These are phyloP conservation scores for Micropoecilia bifurca DNA, from an alignment of 2,797 vertebrate species.

Conservation along the genomic window DNA sequence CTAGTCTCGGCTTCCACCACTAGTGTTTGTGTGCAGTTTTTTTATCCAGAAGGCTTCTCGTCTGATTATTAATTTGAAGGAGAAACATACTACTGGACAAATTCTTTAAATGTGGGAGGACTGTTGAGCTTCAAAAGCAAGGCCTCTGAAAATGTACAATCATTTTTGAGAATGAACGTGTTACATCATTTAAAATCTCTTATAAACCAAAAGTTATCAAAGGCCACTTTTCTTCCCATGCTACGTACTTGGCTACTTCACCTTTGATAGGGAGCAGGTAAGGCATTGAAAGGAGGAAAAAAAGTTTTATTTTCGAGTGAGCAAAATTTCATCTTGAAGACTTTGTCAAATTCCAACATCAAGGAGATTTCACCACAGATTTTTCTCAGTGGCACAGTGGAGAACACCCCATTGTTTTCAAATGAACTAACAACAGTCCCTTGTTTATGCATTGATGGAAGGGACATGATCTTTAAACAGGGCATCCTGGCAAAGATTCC, in stretches of 20 bases:
- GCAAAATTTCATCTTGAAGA: neutral
- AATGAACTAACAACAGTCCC: neutral
- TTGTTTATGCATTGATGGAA: neutral
- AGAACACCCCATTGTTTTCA: neutral
- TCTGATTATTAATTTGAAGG: neutral
- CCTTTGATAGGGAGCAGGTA: neutral
- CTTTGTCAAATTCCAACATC: neutral
- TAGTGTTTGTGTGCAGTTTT: neutral
- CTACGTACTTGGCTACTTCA: neutral
- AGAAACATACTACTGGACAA: slow-evolving; percentile 1
- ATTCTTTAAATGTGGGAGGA: neutral
- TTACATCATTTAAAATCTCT: neutral
- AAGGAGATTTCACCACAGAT: neutral
- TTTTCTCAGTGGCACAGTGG: neutral
- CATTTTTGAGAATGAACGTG: accelerated
- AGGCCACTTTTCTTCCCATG: neutral
- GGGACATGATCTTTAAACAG: neutral
- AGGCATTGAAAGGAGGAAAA: neutral
- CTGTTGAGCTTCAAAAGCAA: neutral
- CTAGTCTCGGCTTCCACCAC: neutral
- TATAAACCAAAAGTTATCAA: neutral
- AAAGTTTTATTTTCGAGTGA: neutral
- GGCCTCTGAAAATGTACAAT: neutral
- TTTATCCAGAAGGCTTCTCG: slow-evolving; percentile 1
- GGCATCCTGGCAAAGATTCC: neutral